Base-by-base conservation (phyloP, 2,797 vertebrate species). In the Neosilurus mollespiculum region DNA sequence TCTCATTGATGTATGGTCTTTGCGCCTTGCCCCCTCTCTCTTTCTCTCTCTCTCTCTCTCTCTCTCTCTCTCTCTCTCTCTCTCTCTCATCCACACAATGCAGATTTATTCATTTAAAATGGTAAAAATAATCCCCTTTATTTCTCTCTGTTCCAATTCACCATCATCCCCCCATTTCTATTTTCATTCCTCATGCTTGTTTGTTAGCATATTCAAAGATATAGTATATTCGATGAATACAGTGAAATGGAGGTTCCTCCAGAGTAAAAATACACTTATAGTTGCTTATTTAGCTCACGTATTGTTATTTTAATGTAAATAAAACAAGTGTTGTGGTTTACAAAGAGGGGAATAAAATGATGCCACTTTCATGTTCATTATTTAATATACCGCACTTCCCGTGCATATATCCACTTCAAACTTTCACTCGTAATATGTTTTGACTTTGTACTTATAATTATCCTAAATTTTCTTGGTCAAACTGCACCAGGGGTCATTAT, bases 81-180 rank as follows among this genome's bases (percentile, higher is more conserved):
- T 2, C 75, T 49, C 26, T 76, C 53, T 62, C 24, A 66, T 30
- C 66, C 9, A 8, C 85, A 92, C 92, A 92, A 88, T 90, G 87
- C 86, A 82, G 92, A 93, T 94, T 90, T 92, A 90, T 89, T 92
- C 61, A 81, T 93, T 90, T 91, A 77, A 91, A 92, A 89, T 73
- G 30, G 87, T 87, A 91, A 92, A 92, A 92, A 92, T 93, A 93
- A 94, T 93, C 93, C 91, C 70, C 83, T 81, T 69, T 87, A 77
- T 75, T 34, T 53, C 37, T 71, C 65, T 81, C 22, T 82, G 81
- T 34, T 64, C 54, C 78, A 67, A 51, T 70, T 84, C 49, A 0
- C 34, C 64, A 24, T 83, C 82, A 34, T 82, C 71, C 37, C 8
- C 69, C 72, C 71, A 65, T 81, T 82, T 80, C 79, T 84, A 73